These are phyloP conservation scores for Heteractis magnifica DNA, from an alignment of 92 coral and sea anemone genomes.

Conservation along the genomic window DNA sequence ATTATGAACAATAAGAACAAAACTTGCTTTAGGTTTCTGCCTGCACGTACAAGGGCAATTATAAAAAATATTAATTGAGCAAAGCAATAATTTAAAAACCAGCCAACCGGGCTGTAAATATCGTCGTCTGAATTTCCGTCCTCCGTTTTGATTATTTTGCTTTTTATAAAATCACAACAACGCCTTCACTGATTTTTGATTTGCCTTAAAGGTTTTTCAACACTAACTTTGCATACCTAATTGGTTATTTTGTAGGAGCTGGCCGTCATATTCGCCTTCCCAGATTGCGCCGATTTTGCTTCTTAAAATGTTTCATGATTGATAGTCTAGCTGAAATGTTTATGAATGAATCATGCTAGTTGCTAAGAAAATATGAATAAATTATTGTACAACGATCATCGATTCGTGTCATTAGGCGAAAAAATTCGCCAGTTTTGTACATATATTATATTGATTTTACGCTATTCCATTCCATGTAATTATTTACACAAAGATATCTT, in stretches of 20 bases:
- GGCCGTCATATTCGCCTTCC: not conserved
- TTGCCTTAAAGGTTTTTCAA: not conserved
- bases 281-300: not conserved
- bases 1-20: too few species aligned
- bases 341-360: not conserved
- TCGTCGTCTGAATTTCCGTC: not conserved
- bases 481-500: not conserved
- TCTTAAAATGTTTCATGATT: not conserved
- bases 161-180: not conserved
- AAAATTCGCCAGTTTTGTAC: not conserved
- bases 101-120: not conserved
- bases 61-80: too few species aligned
- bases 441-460: not conserved
- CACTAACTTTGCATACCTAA: not conserved
- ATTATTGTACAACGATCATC: not conserved
- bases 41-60: too few species aligned
- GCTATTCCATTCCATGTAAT: not conserved
- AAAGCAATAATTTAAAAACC: not conserved
- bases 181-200: not conserved
- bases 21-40: too few species aligned
- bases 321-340: not conserved
- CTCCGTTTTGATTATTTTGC: not conserved
- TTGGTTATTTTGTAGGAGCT: not conserved
- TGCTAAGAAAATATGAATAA: conserved; percentile 8
- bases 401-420: not conserved